These are phyloP conservation scores for Callosobruchus maculatus DNA, from an alignment of 2,888 invertebrate genomes.

Conservation along the genomic window DNA sequence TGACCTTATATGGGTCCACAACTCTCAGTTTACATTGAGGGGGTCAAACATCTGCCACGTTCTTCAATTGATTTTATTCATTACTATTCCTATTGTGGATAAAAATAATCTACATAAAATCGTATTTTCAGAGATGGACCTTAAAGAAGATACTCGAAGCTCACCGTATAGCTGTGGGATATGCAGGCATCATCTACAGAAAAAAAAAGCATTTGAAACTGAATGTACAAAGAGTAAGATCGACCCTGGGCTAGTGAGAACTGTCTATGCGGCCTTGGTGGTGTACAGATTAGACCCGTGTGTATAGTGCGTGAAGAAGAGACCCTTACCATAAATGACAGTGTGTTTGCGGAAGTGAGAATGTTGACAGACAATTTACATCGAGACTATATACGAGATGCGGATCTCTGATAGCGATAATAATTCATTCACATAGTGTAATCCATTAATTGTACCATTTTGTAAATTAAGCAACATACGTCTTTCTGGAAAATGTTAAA, in stretches of 20 bases:
- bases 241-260: background rate
- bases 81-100: too few relatives aligned
- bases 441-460: slow-evolving; percentile 50
- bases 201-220: background rate
- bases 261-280: slow-evolving; percentile 37
- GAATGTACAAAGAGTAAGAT: background rate
- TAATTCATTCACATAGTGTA: slow-evolving; percentile 47
- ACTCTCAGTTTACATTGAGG: too few relatives aligned
- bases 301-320: slow-evolving; percentile 36
- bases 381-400: slow-evolving; percentile 23
- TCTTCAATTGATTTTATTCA: too few relatives aligned
- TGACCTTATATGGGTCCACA: too few relatives aligned
- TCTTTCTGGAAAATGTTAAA: slow-evolving; percentile 51
- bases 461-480: slow-evolving; percentile 50
- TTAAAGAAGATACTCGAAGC: background rate
- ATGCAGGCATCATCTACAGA: background rate
- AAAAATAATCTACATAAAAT: background rate
- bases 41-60: too few relatives aligned
- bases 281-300: slow-evolving; percentile 43
- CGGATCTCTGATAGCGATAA: slow-evolving; percentile 15
- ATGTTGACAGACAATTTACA: slow-evolving; percentile 27
- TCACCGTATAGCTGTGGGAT: background rate
- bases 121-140: background rate
- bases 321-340: slow-evolving; percentile 30
- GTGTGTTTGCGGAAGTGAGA: slow-evolving; percentile 29